phyloP scores from a whole-genome alignment of 2,797 vertebrate species.

The Malacoraja senta region DNA sequence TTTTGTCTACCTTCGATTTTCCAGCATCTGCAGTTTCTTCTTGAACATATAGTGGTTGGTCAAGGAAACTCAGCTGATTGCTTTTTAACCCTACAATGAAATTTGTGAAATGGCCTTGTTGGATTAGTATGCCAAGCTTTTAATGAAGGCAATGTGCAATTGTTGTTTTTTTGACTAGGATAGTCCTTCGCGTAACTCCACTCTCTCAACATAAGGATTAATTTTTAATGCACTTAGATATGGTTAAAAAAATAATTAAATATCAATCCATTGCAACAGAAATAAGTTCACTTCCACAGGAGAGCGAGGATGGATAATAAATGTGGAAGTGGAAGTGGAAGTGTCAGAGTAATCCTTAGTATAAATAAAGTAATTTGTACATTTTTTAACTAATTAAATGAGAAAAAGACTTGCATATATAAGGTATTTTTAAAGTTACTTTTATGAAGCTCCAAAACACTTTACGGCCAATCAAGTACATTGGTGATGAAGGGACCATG shows the following conservation, averaged over 20 bases:
- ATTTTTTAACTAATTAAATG: not conserved
- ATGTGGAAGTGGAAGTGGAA: not conserved
- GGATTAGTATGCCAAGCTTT: too few relatives aligned
- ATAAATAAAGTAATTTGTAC: not conserved
- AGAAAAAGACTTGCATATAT: not conserved
- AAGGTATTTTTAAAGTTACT: not conserved
- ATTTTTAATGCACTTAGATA: not conserved
- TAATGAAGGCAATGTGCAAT: not conserved
- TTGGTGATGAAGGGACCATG: not conserved
- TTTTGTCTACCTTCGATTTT: too few relatives aligned
- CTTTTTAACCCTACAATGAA: not conserved
- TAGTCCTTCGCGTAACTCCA: not conserved
- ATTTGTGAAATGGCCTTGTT: not conserved
- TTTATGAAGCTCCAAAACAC: not conserved
- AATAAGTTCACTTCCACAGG: not conserved
- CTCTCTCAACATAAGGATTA: not conserved
- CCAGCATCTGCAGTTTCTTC: too few relatives aligned
- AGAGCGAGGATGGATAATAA: not conserved
- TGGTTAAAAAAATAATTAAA: not conserved
- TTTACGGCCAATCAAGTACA: not conserved
- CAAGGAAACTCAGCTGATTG: not conserved
- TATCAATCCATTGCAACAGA: not conserved
- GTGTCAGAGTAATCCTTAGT: not conserved
- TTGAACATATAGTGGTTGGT: not conserved
- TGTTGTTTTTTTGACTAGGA: not conserved